Conservation (phyloP, 1,140 invertebrate species). For the fruit fly (Drosophila melanogaster) region Release_6_plus_ISO1_MT NT_037436.4:22224501-22225000, state of each 20-base stretch:
- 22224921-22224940: constrained; percentile 17
- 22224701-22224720: too few species aligned
- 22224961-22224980: constrained; percentile 34
- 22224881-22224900: neutral
- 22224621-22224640: constrained; percentile 41
- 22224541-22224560: constrained; percentile 39
- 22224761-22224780: too few species aligned
- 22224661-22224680: too few species aligned
- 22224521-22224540: constrained; percentile 21
- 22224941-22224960: constrained; percentile 29
- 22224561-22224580: constrained; percentile 55
- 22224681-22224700: too few species aligned
- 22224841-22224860: constrained; percentile 16
- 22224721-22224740: too few species aligned
- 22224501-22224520: constrained; percentile 56
- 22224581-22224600: constrained; percentile 40
- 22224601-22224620: constrained; percentile 32
- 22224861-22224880: neutral
- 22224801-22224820: neutral
- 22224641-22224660: neutral
- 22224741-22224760: too few species aligned
- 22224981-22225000: constrained; percentile 51
- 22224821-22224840: constrained; percentile 5
- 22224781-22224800: too few species aligned
- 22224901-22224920: constrained; percentile 39